A percentile compares a stretch with the other conserved stretches of the same genome.
Evolutionary conservation across 2,888 invertebrate genomes (phyloP).

Genomic region (Callimorpha dominula): DNA sequence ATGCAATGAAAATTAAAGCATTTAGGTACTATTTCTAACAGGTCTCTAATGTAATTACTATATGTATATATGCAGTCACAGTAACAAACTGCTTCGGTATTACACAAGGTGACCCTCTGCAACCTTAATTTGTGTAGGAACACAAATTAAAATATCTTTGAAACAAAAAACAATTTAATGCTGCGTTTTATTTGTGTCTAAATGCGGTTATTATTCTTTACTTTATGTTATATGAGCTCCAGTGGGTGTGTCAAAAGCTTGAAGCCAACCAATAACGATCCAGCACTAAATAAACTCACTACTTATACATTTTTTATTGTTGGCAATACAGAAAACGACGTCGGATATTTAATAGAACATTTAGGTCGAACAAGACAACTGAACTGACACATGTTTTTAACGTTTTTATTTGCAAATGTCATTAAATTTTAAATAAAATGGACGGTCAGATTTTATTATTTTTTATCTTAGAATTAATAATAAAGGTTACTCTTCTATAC

Average conservation of each 20-base stretch:
- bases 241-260: constrained; percentile 40
- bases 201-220: not conserved
- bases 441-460: not conserved
- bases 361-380: constrained; percentile 10
- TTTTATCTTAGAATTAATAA: not conserved
- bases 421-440: constrained; percentile 6
- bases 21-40: not conserved
- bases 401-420: constrained; percentile 30
- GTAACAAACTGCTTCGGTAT: not conserved
- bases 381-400: constrained; percentile 13
- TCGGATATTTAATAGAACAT: constrained; percentile 15
- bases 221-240: constrained; percentile 25
- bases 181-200: constrained; percentile 4
- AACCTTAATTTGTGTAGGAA: constrained; percentile 18
- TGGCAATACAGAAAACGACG: constrained; percentile 9
- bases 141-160: constrained; percentile 17
- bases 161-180: constrained; percentile 28
- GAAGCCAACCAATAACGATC: constrained; percentile 33
- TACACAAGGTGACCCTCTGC: constrained; percentile 35
- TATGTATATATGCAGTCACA: not conserved
- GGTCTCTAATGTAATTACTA: not conserved
- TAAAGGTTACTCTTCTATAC: too few species aligned
- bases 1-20: too few species aligned
- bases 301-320: constrained; percentile 19
- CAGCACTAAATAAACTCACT: constrained; percentile 22